Base-by-base conservation (phyloP, 2,888 invertebrate species). In the Ennomos quercinarius region DNA sequence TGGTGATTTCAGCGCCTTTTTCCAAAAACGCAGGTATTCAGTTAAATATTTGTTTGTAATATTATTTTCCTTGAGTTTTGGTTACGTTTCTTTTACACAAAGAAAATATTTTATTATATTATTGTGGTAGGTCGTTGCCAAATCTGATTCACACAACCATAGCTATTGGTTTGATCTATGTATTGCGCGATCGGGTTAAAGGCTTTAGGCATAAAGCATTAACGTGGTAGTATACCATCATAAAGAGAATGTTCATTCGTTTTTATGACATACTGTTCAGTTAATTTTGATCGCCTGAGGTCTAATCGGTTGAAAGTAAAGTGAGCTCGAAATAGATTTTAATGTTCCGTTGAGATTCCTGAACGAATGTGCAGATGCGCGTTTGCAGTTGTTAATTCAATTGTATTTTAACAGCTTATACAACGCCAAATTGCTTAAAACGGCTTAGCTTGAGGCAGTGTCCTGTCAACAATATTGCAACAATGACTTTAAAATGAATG, bases 261-360 rank as follows among this genome's bases (percentile, higher is more conserved):
- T 17, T 13, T 43, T 37, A 13, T 42, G 13, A 35, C 40, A 13
- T n/a, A n/a, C n/a, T 17, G 42, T 36, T 50, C 42, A 42, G 36
- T 42, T 49, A 49, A 49, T 36, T 50, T 12, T 13, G 40, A 45
- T 13, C 40, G 53, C 53, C 53, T 11, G 39, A 52, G 52, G 52
- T 44, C 44, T 37, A 12, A 34, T 44, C 44, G 37, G 34, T 13
- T 10, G 39, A 42, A 50, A 40, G 35, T 52, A 44, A 44, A 45
- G 34, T 41, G 47, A 41, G 11, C 41, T 40, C 37, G 17, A 40
- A 54, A 54, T 54, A 47, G 46, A 54, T 37, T 46, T 53, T 53
- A 53, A 46, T 46, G 52, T 52, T 43, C 38, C 27, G 36, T 42
- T 36, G 13, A 1, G 8, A 41, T 41, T 50, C 35, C 8, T 35